Base-by-base conservation (phyloP, 35 echinoderm and acorn worm genomes). In the Stichopus chloronotus region DNA sequence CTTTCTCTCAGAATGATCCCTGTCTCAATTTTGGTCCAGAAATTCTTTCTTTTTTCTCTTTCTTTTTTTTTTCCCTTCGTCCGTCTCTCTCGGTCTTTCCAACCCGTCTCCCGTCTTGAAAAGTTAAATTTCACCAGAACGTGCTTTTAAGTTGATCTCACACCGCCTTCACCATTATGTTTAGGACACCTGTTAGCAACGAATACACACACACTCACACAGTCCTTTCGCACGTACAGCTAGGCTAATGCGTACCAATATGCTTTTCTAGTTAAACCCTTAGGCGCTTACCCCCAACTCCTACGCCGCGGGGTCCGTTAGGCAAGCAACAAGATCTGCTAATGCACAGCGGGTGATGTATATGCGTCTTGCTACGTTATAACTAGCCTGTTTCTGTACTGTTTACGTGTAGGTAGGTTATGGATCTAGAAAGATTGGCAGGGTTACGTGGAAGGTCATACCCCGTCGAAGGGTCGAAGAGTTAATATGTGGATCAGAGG, bases 241-340 rank as follows among this genome's bases (percentile, higher is more conserved):
- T 83, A 83, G 82, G 30, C 30, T 85, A 85, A 58, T 20, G 82
- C 82, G 82, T 53, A 20, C 82, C 14, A 58, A 16, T 85, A 17
- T 53, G 55, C 56, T 58, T 19, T 43, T 43, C 30, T 43, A 43
- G 30, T 43, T 43, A 43, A 43, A 58, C 55, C 82, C 24, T 59
- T 16, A n/a, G 82, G 82, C 82, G 57, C 82, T 74, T 85, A 85
- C 82, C 82, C 82, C 82, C 82, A 85, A 85, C 82, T 85, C 82
- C 55, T 85, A 85, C 82, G 82, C 82, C 82, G 82, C 82, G 82
- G 82, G 82, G 82, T 85, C 57, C 82, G 52, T 58, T 22, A 16
- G 19, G 55, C 82, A 58, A 74, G 82, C 82, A 85, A 85, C 82
- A 85, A 85, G 82, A 85, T 56, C 82, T 56, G 82, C 19, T 85